These are phyloP conservation scores for Ophion obscuratus DNA, from an alignment of 2,888 invertebrate genomes.

Conservation along the genomic window DNA sequence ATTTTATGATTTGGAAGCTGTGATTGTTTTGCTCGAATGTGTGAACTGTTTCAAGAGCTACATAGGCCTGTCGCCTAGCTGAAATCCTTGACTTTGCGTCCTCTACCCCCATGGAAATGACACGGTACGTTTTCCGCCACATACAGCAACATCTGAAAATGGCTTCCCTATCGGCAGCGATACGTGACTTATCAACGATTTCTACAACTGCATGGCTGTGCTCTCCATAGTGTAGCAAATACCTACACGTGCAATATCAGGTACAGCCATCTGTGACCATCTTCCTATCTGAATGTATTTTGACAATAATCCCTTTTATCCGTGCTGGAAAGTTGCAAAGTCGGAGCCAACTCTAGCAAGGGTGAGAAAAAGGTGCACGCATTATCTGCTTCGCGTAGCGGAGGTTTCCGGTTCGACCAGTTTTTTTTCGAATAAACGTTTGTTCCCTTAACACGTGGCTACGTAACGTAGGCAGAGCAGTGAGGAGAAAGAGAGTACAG, in stretches of 20 bases:
- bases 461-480: constrained; percentile 69
- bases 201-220: neutral
- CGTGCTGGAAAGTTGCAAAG: constrained; percentile 42
- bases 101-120: neutral
- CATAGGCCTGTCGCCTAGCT: too few species aligned
- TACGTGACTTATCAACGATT: constrained; percentile 15
- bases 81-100: neutral
- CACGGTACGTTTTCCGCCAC: neutral
- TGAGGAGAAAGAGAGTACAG: constrained; percentile 55
- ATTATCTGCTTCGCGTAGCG: constrained; percentile 40
- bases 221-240: neutral
- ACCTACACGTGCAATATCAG: constrained; percentile 30
- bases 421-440: constrained; percentile 77
- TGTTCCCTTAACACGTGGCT: constrained; percentile 78
- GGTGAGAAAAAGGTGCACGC: constrained; percentile 56
- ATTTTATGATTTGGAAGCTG: too few species aligned
- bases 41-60: too few species aligned
- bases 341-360: constrained; percentile 29
- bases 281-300: constrained; percentile 65
- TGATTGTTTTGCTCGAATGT: too few species aligned
- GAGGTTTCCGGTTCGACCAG: constrained; percentile 77
- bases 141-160: neutral
- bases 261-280: constrained; percentile 30
- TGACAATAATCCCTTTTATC: constrained; percentile 76
- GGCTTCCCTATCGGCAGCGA: neutral